Conservation (phyloP, 2,888 invertebrate species). For the Drosophila barbarae region DNA sequence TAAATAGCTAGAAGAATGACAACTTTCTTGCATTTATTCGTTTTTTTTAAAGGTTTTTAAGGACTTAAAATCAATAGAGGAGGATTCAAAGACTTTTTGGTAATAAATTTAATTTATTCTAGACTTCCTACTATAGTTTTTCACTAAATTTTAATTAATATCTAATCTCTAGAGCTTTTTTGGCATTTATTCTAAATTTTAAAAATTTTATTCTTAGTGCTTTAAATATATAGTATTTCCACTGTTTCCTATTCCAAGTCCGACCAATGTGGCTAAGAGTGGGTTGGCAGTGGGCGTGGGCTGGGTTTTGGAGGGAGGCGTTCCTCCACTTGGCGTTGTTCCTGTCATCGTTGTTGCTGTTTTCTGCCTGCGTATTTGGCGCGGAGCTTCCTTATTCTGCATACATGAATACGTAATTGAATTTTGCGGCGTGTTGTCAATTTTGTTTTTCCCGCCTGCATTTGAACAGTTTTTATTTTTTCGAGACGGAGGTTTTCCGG, state of each 20-base stretch:
- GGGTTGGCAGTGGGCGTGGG: conserved; percentile 26
- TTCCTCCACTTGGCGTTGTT: conserved; percentile 27
- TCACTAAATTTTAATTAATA: neutral
- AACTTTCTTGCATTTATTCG: neutral
- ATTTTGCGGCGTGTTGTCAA: conserved; percentile 73
- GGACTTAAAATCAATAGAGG: neutral
- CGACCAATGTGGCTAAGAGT: conserved; percentile 16
- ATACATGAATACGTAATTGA: conserved; percentile 74
- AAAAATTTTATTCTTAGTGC: neutral
- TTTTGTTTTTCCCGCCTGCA: conserved; percentile 66
- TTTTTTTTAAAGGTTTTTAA: neutral
- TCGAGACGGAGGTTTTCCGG: conserved; percentile 10
- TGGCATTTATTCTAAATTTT: neutral
- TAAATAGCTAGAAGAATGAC: neutral
- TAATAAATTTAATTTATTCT: too few species aligned
- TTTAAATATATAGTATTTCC: neutral
- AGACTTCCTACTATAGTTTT: neutral
- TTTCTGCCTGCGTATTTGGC: conserved; percentile 60
- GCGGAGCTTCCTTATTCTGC: conserved; percentile 68
- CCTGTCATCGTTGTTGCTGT: conserved; percentile 25
- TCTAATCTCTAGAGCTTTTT: too few species aligned
- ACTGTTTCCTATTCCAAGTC: conserved; percentile 6
- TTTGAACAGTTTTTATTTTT: conserved; percentile 37
- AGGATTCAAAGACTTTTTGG: neutral
- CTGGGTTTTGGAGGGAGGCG: conserved; percentile 36